Evolutionary conservation across 2,888 invertebrate species (phyloP).

Genomic region (Lasioglossum morio): DNA sequence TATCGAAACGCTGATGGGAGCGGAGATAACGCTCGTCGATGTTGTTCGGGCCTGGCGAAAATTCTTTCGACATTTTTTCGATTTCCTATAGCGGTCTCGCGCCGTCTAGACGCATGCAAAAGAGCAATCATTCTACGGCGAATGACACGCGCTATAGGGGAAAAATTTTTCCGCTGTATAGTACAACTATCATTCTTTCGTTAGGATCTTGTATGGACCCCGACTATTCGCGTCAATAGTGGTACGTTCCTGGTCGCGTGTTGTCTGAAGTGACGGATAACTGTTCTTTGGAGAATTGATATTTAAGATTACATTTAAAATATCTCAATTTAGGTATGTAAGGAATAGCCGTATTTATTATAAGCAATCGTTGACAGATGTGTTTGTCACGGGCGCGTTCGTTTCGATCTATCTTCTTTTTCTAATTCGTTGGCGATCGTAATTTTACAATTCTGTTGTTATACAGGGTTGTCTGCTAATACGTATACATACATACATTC

Average conservation of each 20-base stretch:
- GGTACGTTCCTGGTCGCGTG: no score
- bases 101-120: neutral
- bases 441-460: no score
- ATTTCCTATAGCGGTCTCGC: conserved; percentile 9
- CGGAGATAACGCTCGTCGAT: neutral
- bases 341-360: no score
- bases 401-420: no score
- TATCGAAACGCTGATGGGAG: conserved; percentile 39
- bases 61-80: conserved; percentile 2
- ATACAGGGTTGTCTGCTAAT: no score
- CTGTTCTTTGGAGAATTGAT: no score
- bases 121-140: neutral
- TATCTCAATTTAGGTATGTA: neutral
- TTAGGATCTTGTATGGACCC: neutral
- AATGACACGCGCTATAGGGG: neutral
- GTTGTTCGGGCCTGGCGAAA: conserved; percentile 5
- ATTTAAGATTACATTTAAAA: neutral
- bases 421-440: no score
- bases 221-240: neutral
- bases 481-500: no score
- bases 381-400: no score
- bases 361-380: no score
- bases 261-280: no score
- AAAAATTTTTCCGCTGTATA: neutral
- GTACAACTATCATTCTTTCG: neutral